Evolutionary conservation across 2,888 invertebrate genomes (phyloP), one percentile per base, ranked within the genome.

Genomic region (Ornithoptera alexandrae): DNA sequence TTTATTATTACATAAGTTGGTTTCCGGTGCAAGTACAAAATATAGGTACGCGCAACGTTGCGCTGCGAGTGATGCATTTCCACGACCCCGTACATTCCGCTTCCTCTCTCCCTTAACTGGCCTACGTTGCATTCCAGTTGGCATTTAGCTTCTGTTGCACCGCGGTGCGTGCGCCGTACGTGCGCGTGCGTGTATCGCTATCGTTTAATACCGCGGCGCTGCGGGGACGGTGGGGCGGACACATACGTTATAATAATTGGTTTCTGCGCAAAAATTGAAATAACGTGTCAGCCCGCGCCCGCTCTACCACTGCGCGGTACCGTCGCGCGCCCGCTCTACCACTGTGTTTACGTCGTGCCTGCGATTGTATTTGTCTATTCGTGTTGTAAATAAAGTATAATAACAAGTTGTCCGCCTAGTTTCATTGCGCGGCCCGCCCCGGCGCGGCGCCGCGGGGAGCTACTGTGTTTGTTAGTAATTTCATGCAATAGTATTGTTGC

Each of bases 341-440:
- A 12, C 42, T 8, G 15, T 46, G 46, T 46, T 46, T 46, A 46
- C 15, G 15, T 46, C 15, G 46, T 15, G 46, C 46, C 46, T 46
- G 12, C 12, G 12, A 46, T 46, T 46, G 57, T n/a, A 82, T 86
- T 85, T 86, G 86, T 89, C 85, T 91, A 86, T 86, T 84, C 74
- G 82, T 88, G 84, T 86, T 89, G 88, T 89, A 89, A 89, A 88
- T 86, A 86, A 85, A 85, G 68, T 71, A 79, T 81, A 46, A 46
- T 46, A 80, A 80, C 77, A 83, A 76, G 72, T 74, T 83, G 68
- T 73, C 3, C 15, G 6, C 5, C 8, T 22, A 12, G 57, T 58
- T 58, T 58, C 15, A 58, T 58, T 58, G 46, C 18, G 50, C 3
- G 50, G 3, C 20, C 57, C 7, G 20, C 20, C 20, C 57, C 18